Conservation (phyloP, 2,797 vertebrate species). For the Spinus olivaceus region DNA sequence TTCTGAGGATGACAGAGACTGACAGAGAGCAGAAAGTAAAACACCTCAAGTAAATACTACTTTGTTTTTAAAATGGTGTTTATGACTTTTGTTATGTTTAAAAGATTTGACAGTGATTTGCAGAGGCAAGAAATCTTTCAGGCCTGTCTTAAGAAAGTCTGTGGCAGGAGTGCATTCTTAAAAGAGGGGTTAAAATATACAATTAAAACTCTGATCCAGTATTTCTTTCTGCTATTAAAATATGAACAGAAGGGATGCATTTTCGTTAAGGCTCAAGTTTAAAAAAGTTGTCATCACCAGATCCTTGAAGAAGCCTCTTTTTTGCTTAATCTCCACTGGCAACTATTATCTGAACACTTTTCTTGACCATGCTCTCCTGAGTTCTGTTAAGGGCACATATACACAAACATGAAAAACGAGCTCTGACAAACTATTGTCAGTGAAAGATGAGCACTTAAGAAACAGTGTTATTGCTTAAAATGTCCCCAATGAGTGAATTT, state of each 20-base stretch:
- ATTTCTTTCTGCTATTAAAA: not conserved
- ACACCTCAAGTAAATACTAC: not conserved
- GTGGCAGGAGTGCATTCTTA: not conserved
- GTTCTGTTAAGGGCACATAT: accelerated
- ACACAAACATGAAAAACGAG: not conserved
- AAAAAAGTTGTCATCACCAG: not conserved
- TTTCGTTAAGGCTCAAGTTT: not conserved
- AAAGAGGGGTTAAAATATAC: not conserved
- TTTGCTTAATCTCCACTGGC: not conserved
- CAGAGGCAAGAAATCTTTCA: not conserved
- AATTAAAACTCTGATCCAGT: not conserved
- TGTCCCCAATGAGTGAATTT: accelerated
- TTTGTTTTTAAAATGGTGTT: not conserved
- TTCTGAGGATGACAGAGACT: not conserved
- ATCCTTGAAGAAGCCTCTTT: not conserved
- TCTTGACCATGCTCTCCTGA: not conserved
- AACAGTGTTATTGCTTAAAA: not conserved
- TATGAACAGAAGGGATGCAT: not conserved
- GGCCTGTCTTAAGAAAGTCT: not conserved
- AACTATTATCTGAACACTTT: not conserved
- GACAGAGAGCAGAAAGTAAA: not conserved
- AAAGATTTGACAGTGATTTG: not conserved
- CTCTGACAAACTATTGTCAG: not conserved
- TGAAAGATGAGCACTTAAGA: not conserved
- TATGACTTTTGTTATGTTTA: not conserved